Evolutionary conservation across 2,113 vertebrate genomes (phyloP).

Genomic region (Coracopsis vasa): DNA sequence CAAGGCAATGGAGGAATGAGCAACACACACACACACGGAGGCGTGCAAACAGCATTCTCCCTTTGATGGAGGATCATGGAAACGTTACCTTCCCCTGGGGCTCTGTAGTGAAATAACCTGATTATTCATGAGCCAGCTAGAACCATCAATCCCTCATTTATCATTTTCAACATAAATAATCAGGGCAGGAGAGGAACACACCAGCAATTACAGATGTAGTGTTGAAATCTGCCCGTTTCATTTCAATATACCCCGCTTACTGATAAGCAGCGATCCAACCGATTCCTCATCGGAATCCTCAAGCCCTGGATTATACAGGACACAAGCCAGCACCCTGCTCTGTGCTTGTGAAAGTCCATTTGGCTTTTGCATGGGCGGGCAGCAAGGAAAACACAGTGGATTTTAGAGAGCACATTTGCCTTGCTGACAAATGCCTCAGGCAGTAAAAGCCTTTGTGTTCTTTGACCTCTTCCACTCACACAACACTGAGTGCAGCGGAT

Average conservation of each 20-base stretch:
- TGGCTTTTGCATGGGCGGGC: not conserved
- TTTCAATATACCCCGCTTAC: not conserved
- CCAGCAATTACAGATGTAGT: not conserved
- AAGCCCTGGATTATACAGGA: not conserved
- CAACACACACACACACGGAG: not conserved
- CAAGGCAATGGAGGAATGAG: not conserved
- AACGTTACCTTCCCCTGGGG: constrained; percentile 31
- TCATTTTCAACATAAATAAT: constrained; percentile 48
- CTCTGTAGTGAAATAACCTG: constrained; percentile 23
- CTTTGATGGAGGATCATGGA: constrained; percentile 19
- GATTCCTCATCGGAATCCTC: not conserved
- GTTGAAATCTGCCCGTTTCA: constrained; percentile 14
- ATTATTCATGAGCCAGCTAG: constrained; percentile 50
- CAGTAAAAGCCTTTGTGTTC: constrained; percentile 45
- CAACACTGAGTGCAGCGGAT: not conserved
- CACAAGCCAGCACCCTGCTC: not conserved
- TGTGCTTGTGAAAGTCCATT: not conserved
- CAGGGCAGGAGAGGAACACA: not conserved
- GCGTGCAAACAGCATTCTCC: not conserved
- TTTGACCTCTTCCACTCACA: constrained; percentile 22
- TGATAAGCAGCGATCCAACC: not conserved
- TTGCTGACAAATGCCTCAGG: constrained; percentile 35
- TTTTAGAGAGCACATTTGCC: not conserved
- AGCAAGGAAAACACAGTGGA: constrained; percentile 12
- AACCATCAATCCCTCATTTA: constrained; percentile 49